Percentiles rank a stretch among this genome's conserved stretches.
phyloP scores from a whole-genome alignment of 2,113 vertebrate species.

The Myiozetetes cayanensis region DNA sequence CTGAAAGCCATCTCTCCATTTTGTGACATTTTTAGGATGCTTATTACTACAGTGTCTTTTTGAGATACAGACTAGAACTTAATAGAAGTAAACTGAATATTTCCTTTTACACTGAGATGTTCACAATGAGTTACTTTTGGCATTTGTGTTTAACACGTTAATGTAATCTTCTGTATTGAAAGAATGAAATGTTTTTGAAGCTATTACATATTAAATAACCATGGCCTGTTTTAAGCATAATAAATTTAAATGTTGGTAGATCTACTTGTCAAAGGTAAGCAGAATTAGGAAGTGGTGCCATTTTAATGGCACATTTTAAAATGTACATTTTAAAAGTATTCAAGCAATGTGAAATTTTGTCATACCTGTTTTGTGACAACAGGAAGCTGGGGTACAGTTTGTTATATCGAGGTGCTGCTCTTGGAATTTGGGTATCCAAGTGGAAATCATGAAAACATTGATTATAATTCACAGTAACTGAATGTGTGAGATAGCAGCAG shows the following conservation, averaged over 20 bases:
- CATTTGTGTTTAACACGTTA: neutral
- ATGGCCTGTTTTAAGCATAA: neutral
- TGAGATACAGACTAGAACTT: neutral
- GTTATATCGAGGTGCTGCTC: neutral
- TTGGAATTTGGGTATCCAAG: neutral
- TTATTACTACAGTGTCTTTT: neutral
- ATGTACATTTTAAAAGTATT: neutral
- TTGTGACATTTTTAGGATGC: neutral
- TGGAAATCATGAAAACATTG: neutral
- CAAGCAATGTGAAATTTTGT: neutral
- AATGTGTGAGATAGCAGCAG: neutral
- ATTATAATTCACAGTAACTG: neutral
- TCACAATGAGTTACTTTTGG: neutral
- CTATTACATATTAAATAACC: neutral
- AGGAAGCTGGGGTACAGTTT: neutral
- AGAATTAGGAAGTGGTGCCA: no score
- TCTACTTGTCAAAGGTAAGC: neutral
- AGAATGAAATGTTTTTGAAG: neutral
- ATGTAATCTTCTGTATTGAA: neutral
- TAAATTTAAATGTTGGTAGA: neutral
- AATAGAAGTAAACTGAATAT: neutral
- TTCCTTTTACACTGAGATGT: neutral
- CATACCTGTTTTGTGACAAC: neutral
- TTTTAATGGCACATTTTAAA: neutral
- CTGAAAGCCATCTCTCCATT: neutral